Evolutionary conservation across 1,140 invertebrate genomes (phyloP).

Genomic region (Heliothis virescens): DNA sequence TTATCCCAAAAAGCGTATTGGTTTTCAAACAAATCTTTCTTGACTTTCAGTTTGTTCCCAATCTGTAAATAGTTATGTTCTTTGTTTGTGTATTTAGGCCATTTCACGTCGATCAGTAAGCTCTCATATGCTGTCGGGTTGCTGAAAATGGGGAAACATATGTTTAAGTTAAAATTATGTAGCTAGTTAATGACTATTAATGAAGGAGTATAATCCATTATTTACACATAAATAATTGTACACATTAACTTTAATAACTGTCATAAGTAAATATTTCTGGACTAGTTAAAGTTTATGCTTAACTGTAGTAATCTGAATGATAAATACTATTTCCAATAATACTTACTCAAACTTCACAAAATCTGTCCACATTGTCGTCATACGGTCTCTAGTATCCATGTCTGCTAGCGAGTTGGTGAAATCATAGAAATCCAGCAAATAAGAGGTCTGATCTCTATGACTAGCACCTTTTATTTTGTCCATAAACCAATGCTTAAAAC

Average conservation of each 20-base stretch:
- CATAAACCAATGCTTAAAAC: conserved; percentile 74
- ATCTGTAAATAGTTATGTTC: conserved; percentile 72
- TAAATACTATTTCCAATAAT: too few relatives aligned
- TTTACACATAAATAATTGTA: too few relatives aligned
- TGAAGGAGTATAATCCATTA: not conserved
- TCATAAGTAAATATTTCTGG: too few relatives aligned
- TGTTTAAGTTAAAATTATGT: not conserved
- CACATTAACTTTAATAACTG: too few relatives aligned
- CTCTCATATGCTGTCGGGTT: conserved; percentile 78
- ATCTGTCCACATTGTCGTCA: conserved; percentile 79
- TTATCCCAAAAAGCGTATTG: conserved; percentile 74
- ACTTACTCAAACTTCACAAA: conserved; percentile 79
- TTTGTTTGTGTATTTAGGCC: conserved; percentile 69
- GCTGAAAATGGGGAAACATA: conserved; percentile 63
- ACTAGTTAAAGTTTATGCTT: too few relatives aligned
- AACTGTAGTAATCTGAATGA: too few relatives aligned
- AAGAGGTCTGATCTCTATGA: conserved; percentile 79
- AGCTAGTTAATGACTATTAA: too few relatives aligned
- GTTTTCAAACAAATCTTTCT: conserved; percentile 66
- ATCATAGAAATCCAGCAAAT: conserved; percentile 75
- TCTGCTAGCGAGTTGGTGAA: conserved; percentile 63
- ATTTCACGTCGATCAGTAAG: conserved; percentile 67
- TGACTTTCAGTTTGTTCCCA: conserved; percentile 62
- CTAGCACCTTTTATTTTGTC: conserved; percentile 75
- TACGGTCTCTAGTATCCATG: conserved; percentile 71